phyloP scores from a whole-genome alignment of 2,113 vertebrate genomes.

The Brachypteracias leptosomus region DNA sequence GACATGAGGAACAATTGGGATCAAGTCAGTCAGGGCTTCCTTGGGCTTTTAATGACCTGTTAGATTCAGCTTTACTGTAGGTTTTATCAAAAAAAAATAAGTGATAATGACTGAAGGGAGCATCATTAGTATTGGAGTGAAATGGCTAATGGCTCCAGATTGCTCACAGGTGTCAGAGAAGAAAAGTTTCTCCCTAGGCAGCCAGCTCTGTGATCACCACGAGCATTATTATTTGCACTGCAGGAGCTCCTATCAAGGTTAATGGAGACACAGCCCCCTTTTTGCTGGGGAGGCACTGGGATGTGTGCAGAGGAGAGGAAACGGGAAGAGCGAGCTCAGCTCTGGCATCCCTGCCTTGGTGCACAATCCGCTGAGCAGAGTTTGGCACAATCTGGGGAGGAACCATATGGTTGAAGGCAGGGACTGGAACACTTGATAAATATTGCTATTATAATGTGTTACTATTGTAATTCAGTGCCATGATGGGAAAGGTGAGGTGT shows the following conservation, averaged over 20 bases:
- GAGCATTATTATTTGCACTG: not conserved
- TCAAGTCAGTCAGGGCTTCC: slow-evolving; percentile 46
- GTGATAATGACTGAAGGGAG: slow-evolving; percentile 60
- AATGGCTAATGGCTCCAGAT: slow-evolving; percentile 49
- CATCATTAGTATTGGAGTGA: slow-evolving; percentile 49
- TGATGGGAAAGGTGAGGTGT: not conserved
- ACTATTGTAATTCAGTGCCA: not conserved
- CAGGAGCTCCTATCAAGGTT: slow-evolving; percentile 26
- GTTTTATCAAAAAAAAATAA: slow-evolving; percentile 7
- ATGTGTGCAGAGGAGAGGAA: not conserved
- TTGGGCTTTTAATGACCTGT: slow-evolving; percentile 55
- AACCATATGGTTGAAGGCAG: not conserved
- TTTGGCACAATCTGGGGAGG: not conserved
- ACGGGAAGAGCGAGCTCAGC: not conserved
- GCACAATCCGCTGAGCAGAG: not conserved
- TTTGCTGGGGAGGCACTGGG: accelerated
- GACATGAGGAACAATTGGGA: slow-evolving; percentile 58
- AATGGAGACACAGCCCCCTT: not conserved
- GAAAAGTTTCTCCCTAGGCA: slow-evolving; percentile 36
- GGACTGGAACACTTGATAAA: slow-evolving; percentile 6
- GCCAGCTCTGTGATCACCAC: slow-evolving; percentile 3
- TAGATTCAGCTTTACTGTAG: slow-evolving; percentile 45
- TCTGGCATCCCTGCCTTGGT: not conserved
- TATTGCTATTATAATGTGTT: not conserved
- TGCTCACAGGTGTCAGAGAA: slow-evolving; percentile 46